These are phyloP conservation scores for Tenrec ecaudatus DNA, from an alignment of 2,113 vertebrate species.

Conservation along the genomic window DNA sequence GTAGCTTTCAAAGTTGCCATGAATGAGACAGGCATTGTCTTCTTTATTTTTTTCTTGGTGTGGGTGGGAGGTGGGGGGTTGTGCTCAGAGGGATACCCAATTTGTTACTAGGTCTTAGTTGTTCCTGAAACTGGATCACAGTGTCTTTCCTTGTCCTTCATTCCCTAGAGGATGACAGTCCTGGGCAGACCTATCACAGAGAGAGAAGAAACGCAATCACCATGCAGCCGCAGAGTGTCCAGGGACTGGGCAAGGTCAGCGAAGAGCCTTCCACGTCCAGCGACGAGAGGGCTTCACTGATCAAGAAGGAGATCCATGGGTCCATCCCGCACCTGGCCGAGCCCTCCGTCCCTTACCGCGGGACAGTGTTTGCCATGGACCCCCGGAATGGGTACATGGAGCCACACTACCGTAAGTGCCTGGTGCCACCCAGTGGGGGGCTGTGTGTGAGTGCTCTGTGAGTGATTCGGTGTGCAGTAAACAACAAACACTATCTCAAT, in stretches of 20 bases:
- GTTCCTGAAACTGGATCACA: slow-evolving; percentile 76
- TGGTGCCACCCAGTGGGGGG: rapidly evolving
- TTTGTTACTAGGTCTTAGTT: slow-evolving; percentile 34
- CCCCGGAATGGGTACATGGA: slow-evolving; percentile 97
- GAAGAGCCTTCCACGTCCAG: slow-evolving; percentile 98
- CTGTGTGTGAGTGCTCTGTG: background rate
- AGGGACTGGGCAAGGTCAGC: slow-evolving; percentile 90
- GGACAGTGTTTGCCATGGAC: slow-evolving; percentile 96
- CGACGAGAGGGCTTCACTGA: slow-evolving; percentile 94
- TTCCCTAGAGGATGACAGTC: slow-evolving; percentile 95
- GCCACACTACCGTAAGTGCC: slow-evolving; percentile 95
- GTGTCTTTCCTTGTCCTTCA: slow-evolving; percentile 71
- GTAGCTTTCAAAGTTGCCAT: background rate
- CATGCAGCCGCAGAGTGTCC: slow-evolving; percentile 90
- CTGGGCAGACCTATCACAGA: slow-evolving; percentile 93
- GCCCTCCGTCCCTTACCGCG: slow-evolving; percentile 94
- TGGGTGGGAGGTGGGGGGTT: background rate
- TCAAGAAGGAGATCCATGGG: slow-evolving; percentile 97
- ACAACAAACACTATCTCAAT: background rate
- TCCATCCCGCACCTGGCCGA: slow-evolving; percentile 95
- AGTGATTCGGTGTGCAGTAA: background rate
- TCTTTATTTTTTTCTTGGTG: too few relatives aligned
- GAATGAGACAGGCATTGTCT: background rate
- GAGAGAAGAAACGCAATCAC: slow-evolving; percentile 96
- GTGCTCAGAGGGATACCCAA: background rate